A percentile compares a stretch with the other conserved stretches of the same genome.
These are phyloP conservation scores for Sprattus sprattus DNA, from an alignment of 2,113 vertebrate genomes.

Conservation along the genomic window DNA sequence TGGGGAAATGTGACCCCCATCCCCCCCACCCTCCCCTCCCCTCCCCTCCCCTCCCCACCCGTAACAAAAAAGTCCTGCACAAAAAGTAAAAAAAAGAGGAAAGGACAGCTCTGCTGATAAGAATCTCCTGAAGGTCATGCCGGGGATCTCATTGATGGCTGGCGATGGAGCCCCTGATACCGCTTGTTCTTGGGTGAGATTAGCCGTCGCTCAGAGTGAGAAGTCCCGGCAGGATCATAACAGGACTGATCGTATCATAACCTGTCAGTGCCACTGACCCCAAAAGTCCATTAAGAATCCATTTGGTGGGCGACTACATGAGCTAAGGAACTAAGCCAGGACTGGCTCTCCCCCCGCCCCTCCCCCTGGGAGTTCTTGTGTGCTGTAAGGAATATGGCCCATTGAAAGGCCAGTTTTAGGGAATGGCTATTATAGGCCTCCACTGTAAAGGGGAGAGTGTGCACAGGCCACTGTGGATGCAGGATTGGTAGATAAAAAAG, in stretches of 20 bases:
- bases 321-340: background rate
- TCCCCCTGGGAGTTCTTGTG: background rate
- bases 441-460: background rate
- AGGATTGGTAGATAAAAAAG: background rate
- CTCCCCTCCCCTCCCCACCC: background rate
- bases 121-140: slow-evolving; percentile 69
- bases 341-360: too few species aligned
- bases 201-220: slow-evolving; percentile 56
- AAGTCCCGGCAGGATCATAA: slow-evolving; percentile 62
- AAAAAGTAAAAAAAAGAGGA: background rate
- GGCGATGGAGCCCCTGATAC: slow-evolving; percentile 67
- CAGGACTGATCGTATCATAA: slow-evolving; percentile 62
- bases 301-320: slow-evolving; percentile 48
- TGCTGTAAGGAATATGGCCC: background rate
- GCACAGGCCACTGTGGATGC: background rate
- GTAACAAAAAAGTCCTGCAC: background rate
- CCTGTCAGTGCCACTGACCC: slow-evolving; percentile 58
- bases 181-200: slow-evolving; percentile 58
- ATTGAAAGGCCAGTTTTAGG: background rate
- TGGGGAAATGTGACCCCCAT: background rate
- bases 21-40: background rate
- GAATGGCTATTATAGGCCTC: background rate
- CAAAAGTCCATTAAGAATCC: slow-evolving; percentile 61
- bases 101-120: slow-evolving; percentile 53
- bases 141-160: slow-evolving; percentile 66